These are phyloP conservation scores for Mobula birostris DNA, from an alignment of 2,113 vertebrate species.

Conservation along the genomic window DNA sequence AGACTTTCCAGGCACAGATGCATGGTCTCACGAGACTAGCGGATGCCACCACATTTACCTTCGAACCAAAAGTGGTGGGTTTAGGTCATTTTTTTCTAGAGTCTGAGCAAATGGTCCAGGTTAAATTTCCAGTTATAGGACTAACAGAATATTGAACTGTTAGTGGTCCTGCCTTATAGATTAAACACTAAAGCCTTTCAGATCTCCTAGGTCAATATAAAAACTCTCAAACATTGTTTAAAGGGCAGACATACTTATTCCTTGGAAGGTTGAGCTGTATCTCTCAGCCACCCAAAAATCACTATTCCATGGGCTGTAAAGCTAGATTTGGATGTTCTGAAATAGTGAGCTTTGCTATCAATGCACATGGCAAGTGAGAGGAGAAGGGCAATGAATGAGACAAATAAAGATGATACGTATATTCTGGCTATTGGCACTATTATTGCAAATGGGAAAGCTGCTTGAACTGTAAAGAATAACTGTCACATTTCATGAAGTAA, in stretches of 20 bases:
- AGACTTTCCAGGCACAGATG: too few relatives aligned
- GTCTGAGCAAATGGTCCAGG: not conserved
- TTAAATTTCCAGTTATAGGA: too few relatives aligned
- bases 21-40: too few relatives aligned
- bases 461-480: not conserved
- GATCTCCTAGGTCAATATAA: not conserved
- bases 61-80: too few relatives aligned
- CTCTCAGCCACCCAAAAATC: not conserved
- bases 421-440: not conserved
- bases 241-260: not conserved
- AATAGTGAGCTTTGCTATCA: not conserved
- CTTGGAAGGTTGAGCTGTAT: not conserved
- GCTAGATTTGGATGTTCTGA: not conserved
- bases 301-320: not conserved
- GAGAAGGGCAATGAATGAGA: not conserved
- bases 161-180: not conserved
- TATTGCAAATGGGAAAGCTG: constrained; percentile 9
- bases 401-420: not conserved
- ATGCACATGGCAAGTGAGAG: not conserved
- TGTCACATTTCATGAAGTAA: not conserved
- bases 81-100: not conserved
- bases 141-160: not conserved
- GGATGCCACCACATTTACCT: too few relatives aligned
- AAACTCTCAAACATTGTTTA: not conserved
- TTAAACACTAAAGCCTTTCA: not conserved